A percentile compares a stretch with the other conserved stretches of the same genome.
These are phyloP conservation scores for Rhaphigaster nebulosa DNA, from an alignment of 2,888 invertebrate genomes.

Conservation along the genomic window DNA sequence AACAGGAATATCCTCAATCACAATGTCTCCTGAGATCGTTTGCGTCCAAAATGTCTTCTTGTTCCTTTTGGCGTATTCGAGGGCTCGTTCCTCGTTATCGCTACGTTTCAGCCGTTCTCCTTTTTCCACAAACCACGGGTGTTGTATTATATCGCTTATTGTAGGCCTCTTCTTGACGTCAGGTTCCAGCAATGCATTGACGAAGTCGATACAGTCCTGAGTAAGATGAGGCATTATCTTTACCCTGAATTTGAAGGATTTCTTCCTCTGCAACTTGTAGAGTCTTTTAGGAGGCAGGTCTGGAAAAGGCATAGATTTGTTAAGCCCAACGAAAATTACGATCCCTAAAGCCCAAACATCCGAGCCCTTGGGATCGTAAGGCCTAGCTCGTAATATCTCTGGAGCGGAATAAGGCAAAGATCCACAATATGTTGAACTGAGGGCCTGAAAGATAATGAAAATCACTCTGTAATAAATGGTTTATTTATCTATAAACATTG, in stretches of 20 bases:
- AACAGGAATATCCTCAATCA: not conserved
- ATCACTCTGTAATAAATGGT: not conserved
- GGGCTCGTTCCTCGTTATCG: slow-evolving; percentile 58
- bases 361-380: slow-evolving; percentile 79
- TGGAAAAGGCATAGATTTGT: slow-evolving; percentile 83
- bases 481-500: not conserved
- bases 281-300: slow-evolving; percentile 32
- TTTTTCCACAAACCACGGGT: slow-evolving; percentile 74
- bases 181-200: slow-evolving; percentile 72
- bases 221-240: slow-evolving; percentile 68
- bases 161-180: slow-evolving; percentile 75
- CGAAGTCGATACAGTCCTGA: slow-evolving; percentile 66
- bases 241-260: slow-evolving; percentile 43
- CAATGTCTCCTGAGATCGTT: not conserved
- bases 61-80: slow-evolving; percentile 44
- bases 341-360: slow-evolving; percentile 87
- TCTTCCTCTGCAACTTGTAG: slow-evolving; percentile 13
- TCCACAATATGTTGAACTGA: slow-evolving; percentile 88
- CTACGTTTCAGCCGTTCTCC: slow-evolving; percentile 58
- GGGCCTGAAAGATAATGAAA: slow-evolving; percentile 68
- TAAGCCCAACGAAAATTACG: slow-evolving; percentile 85
- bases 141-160: slow-evolving; percentile 71
- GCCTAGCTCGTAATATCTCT: slow-evolving; percentile 82
- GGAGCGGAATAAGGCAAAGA: slow-evolving; percentile 92
- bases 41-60: slow-evolving; percentile 39